Conservation (phyloP, 2,797 vertebrate genomes). For the Pangasius mekongensis region DNA sequence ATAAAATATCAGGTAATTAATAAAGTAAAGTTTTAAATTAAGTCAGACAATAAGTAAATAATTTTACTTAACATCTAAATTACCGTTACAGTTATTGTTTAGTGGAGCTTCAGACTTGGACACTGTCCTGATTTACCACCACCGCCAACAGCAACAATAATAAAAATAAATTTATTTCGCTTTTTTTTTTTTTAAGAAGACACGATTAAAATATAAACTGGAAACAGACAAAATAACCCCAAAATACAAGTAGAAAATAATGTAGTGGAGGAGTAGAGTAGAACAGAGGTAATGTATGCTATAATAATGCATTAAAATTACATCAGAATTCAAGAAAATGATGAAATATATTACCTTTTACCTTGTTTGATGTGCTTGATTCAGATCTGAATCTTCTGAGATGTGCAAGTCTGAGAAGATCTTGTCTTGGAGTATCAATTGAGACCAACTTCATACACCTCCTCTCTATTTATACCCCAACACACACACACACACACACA, state of each 20-base stretch:
- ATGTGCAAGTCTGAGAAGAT: slow-evolving; percentile 1
- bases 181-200: too few species aligned
- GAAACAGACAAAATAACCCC: not conserved
- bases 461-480: slow-evolving; percentile 64
- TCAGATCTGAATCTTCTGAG: not conserved
- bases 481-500: slow-evolving; percentile 29
- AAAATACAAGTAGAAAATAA: not conserved
- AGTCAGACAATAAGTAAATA: not conserved
- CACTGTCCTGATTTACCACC: not conserved
- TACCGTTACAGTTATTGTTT: not conserved
- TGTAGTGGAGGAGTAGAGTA: not conserved
- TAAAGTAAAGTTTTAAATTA: not conserved
- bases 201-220: not conserved
- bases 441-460: slow-evolving; percentile 39
- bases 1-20: not conserved
- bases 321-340: not conserved
- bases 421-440: slow-evolving; percentile 11
- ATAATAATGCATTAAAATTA: not conserved
- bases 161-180: not conserved
- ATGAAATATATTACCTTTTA: not conserved
- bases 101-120: not conserved
- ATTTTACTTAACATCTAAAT: not conserved
- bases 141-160: too few species aligned
- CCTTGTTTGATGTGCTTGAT: slow-evolving; percentile 4
- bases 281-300: too few species aligned